A percentile compares a stretch with the other conserved stretches of the same genome.
These are phyloP conservation scores for Spodoptera exigua DNA, from an alignment of 2,888 invertebrate genomes.

Conservation along the genomic window DNA sequence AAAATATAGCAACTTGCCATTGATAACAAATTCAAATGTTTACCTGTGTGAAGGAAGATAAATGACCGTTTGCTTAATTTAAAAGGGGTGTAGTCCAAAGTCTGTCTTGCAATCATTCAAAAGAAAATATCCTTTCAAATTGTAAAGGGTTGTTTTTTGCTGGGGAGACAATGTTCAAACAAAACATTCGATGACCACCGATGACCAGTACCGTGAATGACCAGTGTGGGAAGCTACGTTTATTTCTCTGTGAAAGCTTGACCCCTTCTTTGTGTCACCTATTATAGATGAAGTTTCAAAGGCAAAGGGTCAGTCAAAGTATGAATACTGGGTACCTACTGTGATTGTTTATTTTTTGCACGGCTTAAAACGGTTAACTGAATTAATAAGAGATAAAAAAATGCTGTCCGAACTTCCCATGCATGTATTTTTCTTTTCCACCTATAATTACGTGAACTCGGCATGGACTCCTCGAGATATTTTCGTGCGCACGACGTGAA, in stretches of 20 bases:
- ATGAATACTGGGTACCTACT: slow-evolving; percentile 65
- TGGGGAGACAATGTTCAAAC: slow-evolving; percentile 77
- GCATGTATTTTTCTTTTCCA: slow-evolving; percentile 86
- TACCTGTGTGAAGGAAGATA: slow-evolving; percentile 55
- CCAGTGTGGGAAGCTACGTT: slow-evolving; percentile 85
- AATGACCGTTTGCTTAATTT: slow-evolving; percentile 75
- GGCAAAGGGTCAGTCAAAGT: slow-evolving; percentile 76
- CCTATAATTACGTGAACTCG: slow-evolving; percentile 85
- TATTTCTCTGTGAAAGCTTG: slow-evolving; percentile 76
- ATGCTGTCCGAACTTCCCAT: slow-evolving; percentile 78
- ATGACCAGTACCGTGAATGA: slow-evolving; percentile 85
- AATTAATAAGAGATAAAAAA: slow-evolving; percentile 78
- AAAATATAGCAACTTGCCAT: too few species aligned
- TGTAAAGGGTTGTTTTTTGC: slow-evolving; percentile 78
- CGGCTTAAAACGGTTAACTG: slow-evolving; percentile 75
- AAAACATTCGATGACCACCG: slow-evolving; percentile 84
- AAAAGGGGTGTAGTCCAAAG: slow-evolving; percentile 78
- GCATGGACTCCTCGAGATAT: slow-evolving; percentile 84
- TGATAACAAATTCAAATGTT: slow-evolving; percentile 10
- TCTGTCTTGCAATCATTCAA: slow-evolving; percentile 71
- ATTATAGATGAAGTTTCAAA: slow-evolving; percentile 74
- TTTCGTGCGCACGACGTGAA: slow-evolving; percentile 87
- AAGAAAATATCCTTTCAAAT: slow-evolving; percentile 67
- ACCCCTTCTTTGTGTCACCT: slow-evolving; percentile 75
- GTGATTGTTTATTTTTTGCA: slow-evolving; percentile 81